phyloP scores from a whole-genome alignment of 2,113 vertebrate genomes.

The Tragelaphus imberbis region DNA sequence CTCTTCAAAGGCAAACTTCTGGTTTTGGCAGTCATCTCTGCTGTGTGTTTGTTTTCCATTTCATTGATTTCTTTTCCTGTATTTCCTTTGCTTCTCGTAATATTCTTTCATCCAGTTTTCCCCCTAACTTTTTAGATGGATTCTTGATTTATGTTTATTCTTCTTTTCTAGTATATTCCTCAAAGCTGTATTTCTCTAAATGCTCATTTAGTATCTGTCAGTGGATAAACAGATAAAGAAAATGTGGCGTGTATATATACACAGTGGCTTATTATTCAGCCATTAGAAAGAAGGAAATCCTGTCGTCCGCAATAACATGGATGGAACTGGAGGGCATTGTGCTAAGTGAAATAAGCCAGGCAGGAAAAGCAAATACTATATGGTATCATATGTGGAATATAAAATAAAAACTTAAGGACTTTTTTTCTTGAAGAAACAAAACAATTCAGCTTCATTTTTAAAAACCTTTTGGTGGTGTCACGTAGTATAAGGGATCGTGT shows the following conservation, averaged over 20 bases:
- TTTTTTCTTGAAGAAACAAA: background rate
- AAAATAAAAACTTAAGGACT: background rate
- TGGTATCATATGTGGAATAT: background rate
- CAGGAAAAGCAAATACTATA: background rate
- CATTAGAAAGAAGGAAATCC: background rate
- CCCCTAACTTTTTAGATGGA: background rate
- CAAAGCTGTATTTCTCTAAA: background rate
- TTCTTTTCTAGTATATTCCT: background rate
- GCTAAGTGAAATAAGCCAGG: background rate
- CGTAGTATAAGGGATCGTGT: background rate
- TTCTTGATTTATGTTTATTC: background rate
- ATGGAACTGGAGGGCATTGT: background rate
- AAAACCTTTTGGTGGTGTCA: background rate
- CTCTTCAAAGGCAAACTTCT: background rate
- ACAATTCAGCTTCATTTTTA: background rate
- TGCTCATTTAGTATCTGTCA: background rate
- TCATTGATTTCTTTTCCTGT: background rate
- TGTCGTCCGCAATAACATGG: background rate
- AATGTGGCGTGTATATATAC: too few species aligned
- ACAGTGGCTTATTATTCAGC: background rate
- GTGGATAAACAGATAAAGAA: background rate
- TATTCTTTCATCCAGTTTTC: background rate
- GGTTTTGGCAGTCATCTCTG: background rate
- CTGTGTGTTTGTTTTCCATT: background rate
- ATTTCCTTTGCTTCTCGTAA: background rate